Evolutionary conservation across 2,888 invertebrate genomes (phyloP), one percentile per base, ranked within the genome.

Genomic region (Brachynemurus nebulosus): DNA sequence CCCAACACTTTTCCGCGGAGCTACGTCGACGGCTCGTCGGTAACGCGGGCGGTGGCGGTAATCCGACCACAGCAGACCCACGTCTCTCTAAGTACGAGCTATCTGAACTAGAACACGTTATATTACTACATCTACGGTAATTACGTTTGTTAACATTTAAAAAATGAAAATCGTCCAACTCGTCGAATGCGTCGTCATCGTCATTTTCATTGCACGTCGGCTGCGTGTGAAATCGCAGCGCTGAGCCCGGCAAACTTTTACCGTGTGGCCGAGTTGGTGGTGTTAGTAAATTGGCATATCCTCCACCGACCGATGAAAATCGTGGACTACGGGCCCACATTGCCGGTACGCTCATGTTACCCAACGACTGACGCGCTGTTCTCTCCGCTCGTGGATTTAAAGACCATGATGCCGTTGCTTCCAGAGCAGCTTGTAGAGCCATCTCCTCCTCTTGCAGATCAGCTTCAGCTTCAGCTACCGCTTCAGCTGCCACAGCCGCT

Each of bases 51-150:
- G 68, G 60, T 52, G 81, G 78, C 44, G 80, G 73, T 60, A 82
- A 67, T 47, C 85, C 81, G 45, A 80, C 80, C 50, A 85, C 78
- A 33, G 85, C 81, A 16, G 86, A 86, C 51, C 82, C 84, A 41
- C 86, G 75, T 41, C 86, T 73, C 61, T 86, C 86, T 58, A 86
- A 68, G 59, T 86, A 86, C 46, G 85, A 85, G 60, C 85, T 85
- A 47, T 82, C 86, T 27, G 85, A 84, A 58, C 86, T 86, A 53
- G 86, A 86, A 63, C 85, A 86, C 21, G 86, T 86, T 55, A 84
- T 81, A 51, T 84, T 86, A 59, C 86, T 86, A 54, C 81, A 72
- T 38, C 86, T 73, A 35, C 86, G 64, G 8, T 72, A 64, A 44
- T 67, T 65, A 41, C 44, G 16, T 27, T 27, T 38, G 9, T 38